A percentile compares a stretch with the other conserved stretches of the same genome.
Conservation (phyloP, 2,888 invertebrate genomes). For the Phania funesta region DNA sequence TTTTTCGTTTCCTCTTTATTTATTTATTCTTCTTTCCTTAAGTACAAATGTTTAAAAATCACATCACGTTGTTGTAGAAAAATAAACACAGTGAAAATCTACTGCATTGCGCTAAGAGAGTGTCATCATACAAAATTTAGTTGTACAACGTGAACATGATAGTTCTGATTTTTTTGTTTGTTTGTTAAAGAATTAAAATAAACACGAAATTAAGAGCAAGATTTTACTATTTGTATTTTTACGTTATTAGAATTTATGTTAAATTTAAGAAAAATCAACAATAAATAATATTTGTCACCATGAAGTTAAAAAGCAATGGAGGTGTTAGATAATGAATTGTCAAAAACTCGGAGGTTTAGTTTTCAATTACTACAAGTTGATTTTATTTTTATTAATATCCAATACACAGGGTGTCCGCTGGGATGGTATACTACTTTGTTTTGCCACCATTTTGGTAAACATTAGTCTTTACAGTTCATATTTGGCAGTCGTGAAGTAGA, state of each 20-base stretch:
- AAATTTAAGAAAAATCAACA: neutral
- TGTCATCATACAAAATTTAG: constrained; percentile 59
- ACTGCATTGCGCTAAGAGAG: constrained; percentile 67
- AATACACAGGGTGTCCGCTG: too few species aligned
- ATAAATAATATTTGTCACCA: neutral
- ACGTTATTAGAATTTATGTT: neutral
- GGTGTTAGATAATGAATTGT: too few species aligned
- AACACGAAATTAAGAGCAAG: constrained; percentile 21
- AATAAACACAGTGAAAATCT: constrained; percentile 61
- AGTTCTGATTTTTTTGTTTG: constrained; percentile 2
- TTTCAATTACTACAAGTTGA: too few species aligned
- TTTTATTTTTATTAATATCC: too few species aligned
- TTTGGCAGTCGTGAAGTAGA: too few species aligned
- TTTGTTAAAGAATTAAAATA: constrained; percentile 10
- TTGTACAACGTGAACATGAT: constrained; percentile 31
- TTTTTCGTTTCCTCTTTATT: constrained; percentile 11
- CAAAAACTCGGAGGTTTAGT: too few species aligned
- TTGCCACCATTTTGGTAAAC: too few species aligned
- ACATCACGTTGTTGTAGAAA: constrained; percentile 55
- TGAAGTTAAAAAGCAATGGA: neutral
- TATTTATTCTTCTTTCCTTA: constrained; percentile 38
- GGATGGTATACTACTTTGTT: too few species aligned
- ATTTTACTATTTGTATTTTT: neutral
- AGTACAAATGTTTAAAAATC: constrained; percentile 56
- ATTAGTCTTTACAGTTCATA: too few species aligned